Evolutionary conservation across 2,113 vertebrate species (phyloP).

Genomic region (Podocnemis expansa): DNA sequence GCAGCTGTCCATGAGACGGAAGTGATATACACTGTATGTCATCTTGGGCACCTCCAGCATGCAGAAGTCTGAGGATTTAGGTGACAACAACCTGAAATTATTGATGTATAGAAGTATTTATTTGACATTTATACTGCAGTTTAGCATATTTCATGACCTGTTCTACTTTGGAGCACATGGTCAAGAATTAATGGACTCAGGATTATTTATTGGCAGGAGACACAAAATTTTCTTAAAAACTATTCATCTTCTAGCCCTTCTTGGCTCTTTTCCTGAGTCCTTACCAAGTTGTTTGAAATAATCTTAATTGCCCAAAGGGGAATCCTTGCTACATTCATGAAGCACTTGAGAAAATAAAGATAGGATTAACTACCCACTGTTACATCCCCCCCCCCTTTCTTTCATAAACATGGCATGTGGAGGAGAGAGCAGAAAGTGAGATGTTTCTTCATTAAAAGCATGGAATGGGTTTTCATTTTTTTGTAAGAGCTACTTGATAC

Average conservation of each 20-base stretch:
- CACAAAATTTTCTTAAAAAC: background rate
- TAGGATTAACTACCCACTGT: background rate
- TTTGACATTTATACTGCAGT: background rate
- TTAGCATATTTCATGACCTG: background rate
- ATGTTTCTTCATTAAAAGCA: background rate
- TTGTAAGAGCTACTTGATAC: background rate
- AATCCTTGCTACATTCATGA: background rate
- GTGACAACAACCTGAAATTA: background rate
- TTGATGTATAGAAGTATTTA: background rate
- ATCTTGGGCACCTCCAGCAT: background rate
- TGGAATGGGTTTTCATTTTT: background rate
- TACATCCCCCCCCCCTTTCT: background rate
- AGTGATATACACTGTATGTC: fast-evolving
- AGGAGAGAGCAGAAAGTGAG: background rate
- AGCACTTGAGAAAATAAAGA: background rate
- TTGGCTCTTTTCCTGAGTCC: background rate
- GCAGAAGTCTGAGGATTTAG: background rate
- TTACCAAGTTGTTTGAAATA: background rate
- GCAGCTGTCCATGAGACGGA: background rate
- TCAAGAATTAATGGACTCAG: background rate
- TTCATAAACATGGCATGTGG: background rate
- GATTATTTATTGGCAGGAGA: background rate
- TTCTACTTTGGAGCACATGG: background rate
- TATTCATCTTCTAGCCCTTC: background rate
- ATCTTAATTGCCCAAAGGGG: background rate